Conservation (phyloP, 2,797 vertebrate genomes). For the Microhierax caerulescens region DNA sequence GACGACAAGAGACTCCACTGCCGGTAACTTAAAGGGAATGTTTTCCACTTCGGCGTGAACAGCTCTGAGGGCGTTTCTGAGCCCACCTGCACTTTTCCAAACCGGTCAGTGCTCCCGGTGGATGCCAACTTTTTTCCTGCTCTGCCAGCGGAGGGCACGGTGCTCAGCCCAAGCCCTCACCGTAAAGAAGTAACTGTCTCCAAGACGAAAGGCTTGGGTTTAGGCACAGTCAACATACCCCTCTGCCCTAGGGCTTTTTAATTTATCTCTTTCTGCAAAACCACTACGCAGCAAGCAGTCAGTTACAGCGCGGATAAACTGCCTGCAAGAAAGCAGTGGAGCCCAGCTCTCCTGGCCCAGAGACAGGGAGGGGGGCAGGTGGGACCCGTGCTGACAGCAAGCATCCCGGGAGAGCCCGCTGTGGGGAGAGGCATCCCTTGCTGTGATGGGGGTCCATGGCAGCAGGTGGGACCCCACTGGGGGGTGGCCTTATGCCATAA, state of each 20-base stretch:
- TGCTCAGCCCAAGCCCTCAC: accelerated
- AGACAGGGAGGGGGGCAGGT: accelerated
- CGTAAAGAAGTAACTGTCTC: background rate
- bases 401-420: background rate
- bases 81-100: background rate
- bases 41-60: background rate
- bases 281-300: background rate
- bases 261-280: background rate
- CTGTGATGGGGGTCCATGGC: accelerated
- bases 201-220: background rate
- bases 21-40: background rate
- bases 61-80: background rate
- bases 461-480: background rate
- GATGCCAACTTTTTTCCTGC: background rate
- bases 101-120: accelerated
- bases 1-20: background rate
- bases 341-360: background rate
- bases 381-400: background rate
- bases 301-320: background rate
- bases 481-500: background rate
- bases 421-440: background rate
- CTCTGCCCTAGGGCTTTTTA: background rate
- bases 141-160: background rate
- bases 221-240: background rate
- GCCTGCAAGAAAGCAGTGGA: background rate